Evolutionary conservation across 2,113 vertebrate species (phyloP).

Genomic region (Circaetus cinerascens): DNA sequence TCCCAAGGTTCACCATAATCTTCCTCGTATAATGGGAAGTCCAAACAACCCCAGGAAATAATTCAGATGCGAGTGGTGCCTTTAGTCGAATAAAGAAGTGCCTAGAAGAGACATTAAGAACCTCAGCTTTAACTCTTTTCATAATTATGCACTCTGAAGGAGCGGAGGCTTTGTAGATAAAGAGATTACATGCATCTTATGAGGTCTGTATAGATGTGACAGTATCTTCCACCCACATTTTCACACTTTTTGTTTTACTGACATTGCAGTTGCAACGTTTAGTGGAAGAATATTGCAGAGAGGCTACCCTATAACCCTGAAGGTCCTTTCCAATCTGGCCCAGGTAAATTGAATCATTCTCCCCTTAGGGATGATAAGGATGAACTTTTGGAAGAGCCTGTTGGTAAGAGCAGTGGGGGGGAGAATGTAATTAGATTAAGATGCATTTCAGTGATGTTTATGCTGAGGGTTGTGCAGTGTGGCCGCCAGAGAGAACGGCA

Average conservation of each 20-base stretch:
- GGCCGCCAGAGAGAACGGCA: not conserved
- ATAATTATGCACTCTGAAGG: not conserved
- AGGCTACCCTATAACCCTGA: not conserved
- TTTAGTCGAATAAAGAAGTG: constrained; percentile 7
- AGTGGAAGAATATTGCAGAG: not conserved
- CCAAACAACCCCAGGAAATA: constrained; percentile 54
- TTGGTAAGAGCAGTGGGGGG: not conserved
- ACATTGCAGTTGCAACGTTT: not conserved
- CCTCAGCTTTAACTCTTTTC: constrained; percentile 10
- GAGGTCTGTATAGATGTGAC: not conserved
- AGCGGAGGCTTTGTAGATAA: not conserved
- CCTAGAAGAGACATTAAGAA: not conserved
- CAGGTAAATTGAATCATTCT: not conserved
- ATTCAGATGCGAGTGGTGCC: constrained; percentile 21
- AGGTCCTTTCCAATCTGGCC: not conserved
- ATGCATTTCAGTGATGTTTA: not conserved
- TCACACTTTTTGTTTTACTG: not conserved
- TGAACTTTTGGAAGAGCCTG: not conserved
- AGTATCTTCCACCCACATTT: not conserved
- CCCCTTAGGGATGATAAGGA: not conserved
- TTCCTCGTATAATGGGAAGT: constrained; percentile 8
- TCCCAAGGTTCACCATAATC: constrained; percentile 35
- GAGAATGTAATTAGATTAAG: not conserved
- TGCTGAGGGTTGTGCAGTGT: not conserved
- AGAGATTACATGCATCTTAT: constrained; percentile 7